A percentile compares a stretch with the other conserved stretches of the same genome.
Conservation (phyloP, 2,113 vertebrate genomes). For the Charadrius vociferus region DNA sequence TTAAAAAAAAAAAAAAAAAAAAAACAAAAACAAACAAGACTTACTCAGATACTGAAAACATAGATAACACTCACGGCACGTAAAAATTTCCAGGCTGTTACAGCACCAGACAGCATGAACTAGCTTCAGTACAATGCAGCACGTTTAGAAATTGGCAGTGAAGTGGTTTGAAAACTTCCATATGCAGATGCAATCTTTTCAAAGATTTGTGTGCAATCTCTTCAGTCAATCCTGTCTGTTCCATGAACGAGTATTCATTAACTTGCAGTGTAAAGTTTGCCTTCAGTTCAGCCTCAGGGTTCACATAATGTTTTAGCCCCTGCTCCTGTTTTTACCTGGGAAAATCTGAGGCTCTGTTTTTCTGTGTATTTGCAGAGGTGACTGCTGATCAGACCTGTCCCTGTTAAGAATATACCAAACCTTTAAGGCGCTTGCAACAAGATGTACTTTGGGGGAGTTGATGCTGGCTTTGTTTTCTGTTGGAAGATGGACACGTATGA, state of each 20-base stretch:
- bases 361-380: background rate
- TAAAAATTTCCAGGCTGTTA: background rate
- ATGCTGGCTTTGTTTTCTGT: background rate
- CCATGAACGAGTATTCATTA: background rate
- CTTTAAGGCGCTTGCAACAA: background rate
- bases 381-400: background rate
- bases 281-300: background rate
- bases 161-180: background rate
- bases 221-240: background rate
- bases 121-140: background rate
- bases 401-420: background rate
- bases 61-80: background rate
- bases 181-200: background rate
- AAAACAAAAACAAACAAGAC: background rate
- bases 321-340: background rate
- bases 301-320: background rate
- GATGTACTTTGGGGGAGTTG: too few species aligned
- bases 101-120: background rate
- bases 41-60: background rate
- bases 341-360: background rate
- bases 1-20: background rate
- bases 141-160: background rate
- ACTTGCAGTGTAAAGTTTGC: background rate
- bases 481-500: fast-evolving
- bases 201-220: background rate